Evolutionary conservation across 2,888 invertebrate species (phyloP).

Genomic region (Drosophila mettleri): DNA sequence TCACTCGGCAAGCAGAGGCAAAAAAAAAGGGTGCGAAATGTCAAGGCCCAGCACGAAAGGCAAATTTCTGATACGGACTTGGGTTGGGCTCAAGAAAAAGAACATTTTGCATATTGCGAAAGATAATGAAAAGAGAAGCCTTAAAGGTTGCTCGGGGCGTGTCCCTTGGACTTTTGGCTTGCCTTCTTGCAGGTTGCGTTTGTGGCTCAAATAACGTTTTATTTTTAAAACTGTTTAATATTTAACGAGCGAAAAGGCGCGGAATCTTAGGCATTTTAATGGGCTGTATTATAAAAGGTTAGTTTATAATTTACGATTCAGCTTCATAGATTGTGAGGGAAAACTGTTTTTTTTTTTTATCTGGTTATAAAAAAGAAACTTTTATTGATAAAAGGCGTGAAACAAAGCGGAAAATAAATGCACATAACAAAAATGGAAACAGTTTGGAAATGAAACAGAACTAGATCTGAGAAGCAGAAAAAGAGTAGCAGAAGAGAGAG

Average conservation of each 20-base stretch:
- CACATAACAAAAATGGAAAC: not conserved
- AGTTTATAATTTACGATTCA: not conserved
- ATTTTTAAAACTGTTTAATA: conserved; percentile 53
- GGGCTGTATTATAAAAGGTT: not conserved
- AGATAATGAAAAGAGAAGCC: conserved; percentile 2
- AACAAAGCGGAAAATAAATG: too few relatives aligned
- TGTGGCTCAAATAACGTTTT: conserved; percentile 57
- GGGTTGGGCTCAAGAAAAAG: conserved; percentile 19
- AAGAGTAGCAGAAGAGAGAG: too few relatives aligned
- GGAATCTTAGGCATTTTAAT: not conserved
- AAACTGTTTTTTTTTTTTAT: not conserved
- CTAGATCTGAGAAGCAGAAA: not conserved
- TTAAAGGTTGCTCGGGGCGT: conserved; percentile 32
- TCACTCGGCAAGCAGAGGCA: not conserved
- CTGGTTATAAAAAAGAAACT: not conserved
- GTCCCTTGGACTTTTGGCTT: conserved; percentile 44
- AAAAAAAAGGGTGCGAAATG: conserved; percentile 42
- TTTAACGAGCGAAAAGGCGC: conserved; percentile 26
- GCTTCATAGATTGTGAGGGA: not conserved
- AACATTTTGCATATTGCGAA: conserved; percentile 59
- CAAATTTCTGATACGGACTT: conserved; percentile 20
- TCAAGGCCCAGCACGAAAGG: conserved; percentile 52
- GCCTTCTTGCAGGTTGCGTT: too few relatives aligned
- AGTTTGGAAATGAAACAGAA: conserved; percentile 1
- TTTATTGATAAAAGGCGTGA: too few relatives aligned